These are phyloP conservation scores for Panurus biarmicus DNA, from an alignment of 2,113 vertebrate species.

Conservation along the genomic window DNA sequence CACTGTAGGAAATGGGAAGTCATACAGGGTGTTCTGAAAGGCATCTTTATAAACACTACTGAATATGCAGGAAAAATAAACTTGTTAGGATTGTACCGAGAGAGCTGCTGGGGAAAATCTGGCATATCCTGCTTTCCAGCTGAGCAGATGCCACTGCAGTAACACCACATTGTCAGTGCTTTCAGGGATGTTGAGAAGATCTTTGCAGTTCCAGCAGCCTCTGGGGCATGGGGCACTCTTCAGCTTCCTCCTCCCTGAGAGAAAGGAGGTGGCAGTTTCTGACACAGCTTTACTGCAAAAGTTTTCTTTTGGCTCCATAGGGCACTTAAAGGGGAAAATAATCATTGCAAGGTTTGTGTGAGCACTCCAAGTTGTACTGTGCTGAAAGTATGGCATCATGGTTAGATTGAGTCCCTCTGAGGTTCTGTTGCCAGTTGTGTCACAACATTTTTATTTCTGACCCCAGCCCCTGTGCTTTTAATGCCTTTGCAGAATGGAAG, in stretches of 20 bases:
- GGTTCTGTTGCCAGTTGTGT: background rate
- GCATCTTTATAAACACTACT: background rate
- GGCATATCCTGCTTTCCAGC: background rate
- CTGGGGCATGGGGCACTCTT: background rate
- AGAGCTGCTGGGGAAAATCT: background rate
- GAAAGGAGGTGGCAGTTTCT: background rate
- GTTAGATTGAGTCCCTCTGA: background rate
- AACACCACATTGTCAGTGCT: background rate
- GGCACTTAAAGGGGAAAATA: background rate
- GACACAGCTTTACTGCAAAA: background rate
- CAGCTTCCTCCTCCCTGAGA: background rate
- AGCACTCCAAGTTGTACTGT: fast-evolving
- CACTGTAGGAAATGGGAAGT: background rate
- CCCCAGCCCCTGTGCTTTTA: background rate
- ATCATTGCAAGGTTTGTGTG: background rate
- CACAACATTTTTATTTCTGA: background rate
- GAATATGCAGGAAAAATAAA: background rate
- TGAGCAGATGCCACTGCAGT: background rate
- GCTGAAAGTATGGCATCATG: background rate
- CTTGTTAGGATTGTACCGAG: background rate
- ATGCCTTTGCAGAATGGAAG: background rate
- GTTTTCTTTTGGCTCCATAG: background rate
- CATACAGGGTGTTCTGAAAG: background rate
- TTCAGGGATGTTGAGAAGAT: background rate
- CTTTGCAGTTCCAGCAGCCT: background rate